phyloP scores from a whole-genome alignment of 1,140 invertebrate species.

The Notospermus geniculatus region DNA sequence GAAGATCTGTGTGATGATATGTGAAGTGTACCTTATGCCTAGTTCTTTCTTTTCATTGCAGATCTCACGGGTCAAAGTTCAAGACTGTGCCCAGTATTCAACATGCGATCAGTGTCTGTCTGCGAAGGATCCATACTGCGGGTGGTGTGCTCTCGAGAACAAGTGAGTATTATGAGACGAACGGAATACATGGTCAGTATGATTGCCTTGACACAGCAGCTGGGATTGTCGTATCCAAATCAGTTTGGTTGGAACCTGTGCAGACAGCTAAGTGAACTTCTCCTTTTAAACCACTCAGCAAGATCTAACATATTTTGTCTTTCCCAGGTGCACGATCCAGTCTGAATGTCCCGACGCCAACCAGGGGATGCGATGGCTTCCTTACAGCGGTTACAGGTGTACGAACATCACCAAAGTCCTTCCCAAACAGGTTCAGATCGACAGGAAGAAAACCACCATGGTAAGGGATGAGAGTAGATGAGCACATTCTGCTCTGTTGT shows the following conservation, averaged over 20 bases:
- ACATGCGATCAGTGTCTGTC: slow-evolving; percentile 89
- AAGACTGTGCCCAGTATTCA: slow-evolving; percentile 89
- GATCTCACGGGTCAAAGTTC: slow-evolving; percentile 91
- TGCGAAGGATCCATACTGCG: slow-evolving; percentile 94
- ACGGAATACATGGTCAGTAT: too few relatives aligned
- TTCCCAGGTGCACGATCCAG: slow-evolving; percentile 76
- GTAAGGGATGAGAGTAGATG: slow-evolving; percentile 24
- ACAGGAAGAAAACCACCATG: slow-evolving; percentile 31
- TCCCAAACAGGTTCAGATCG: slow-evolving; percentile 80
- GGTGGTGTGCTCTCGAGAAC: slow-evolving; percentile 97
- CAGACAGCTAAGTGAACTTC: too few relatives aligned
- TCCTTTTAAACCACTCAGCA: too few relatives aligned
- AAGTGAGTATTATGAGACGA: too few relatives aligned
- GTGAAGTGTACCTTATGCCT: too few relatives aligned
- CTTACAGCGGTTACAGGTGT: slow-evolving; percentile 91
- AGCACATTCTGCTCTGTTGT: too few relatives aligned
- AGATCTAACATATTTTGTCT: too few relatives aligned
- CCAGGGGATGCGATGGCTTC: slow-evolving; percentile 91
- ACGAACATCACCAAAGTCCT: slow-evolving; percentile 90
- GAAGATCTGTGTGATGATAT: too few relatives aligned
- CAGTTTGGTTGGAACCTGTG: too few relatives aligned
- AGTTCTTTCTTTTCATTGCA: slow-evolving; percentile 54
- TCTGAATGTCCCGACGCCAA: slow-evolving; percentile 88
- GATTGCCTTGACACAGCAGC: too few relatives aligned
- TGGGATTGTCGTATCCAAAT: too few relatives aligned